Percentiles rank a stretch among this genome's conserved stretches.
phyloP scores from a whole-genome alignment of 2,888 invertebrate species.

The Hypolimnas misippus region DNA sequence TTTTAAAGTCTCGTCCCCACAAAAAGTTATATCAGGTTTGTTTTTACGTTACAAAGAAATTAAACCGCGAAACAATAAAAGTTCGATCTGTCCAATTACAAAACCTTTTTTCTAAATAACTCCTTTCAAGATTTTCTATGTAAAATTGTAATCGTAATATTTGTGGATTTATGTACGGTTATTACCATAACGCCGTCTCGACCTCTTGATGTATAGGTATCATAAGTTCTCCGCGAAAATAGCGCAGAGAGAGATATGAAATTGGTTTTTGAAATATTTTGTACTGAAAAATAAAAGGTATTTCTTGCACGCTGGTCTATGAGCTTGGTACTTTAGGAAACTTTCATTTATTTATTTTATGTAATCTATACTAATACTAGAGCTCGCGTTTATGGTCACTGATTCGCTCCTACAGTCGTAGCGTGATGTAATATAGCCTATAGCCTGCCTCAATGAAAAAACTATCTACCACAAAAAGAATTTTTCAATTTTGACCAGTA shows the following conservation, averaged over 20 bases:
- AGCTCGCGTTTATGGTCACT: too few species aligned
- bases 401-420: too few species aligned
- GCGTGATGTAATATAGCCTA: too few species aligned
- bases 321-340: background rate
- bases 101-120: background rate
- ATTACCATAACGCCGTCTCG: conserved; percentile 14
- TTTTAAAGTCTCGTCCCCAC: too few species aligned
- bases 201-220: conserved; percentile 24
- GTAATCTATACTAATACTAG: too few species aligned
- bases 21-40: background rate
- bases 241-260: conserved; percentile 23
- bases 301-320: background rate
- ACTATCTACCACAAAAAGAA: too few species aligned
- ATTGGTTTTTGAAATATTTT: conserved; percentile 27
- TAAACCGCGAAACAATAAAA: background rate
- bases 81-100: background rate
- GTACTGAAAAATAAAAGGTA: background rate
- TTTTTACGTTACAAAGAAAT: background rate
- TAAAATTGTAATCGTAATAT: conserved; percentile 9
- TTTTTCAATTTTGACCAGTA: too few species aligned
- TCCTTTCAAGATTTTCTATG: background rate
- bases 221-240: conserved; percentile 24
- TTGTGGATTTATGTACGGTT: conserved; percentile 13
- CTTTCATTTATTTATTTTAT: background rate
- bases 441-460: too few species aligned